A percentile compares a stretch with the other conserved stretches of the same genome.
phyloP scores from a whole-genome alignment of 2,888 invertebrate genomes.

The Caenorhabditis sp. region DNA sequence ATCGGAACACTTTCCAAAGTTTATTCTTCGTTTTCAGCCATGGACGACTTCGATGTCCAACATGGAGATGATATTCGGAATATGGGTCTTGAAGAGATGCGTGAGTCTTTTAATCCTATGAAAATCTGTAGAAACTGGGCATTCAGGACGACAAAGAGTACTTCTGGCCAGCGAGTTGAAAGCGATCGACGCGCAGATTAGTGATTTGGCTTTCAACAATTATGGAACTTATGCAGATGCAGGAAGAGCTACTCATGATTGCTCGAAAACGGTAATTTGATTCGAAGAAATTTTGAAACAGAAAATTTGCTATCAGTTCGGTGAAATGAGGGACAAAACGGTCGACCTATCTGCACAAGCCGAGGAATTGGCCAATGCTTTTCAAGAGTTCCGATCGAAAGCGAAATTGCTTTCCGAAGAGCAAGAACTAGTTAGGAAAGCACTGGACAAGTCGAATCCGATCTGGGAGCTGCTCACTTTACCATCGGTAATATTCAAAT shows the following conservation, averaged over 20 bases:
- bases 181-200: conserved; percentile 78
- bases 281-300: neutral
- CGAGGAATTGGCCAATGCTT: conserved; percentile 69
- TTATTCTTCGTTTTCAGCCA: neutral
- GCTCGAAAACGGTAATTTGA: conserved; percentile 76
- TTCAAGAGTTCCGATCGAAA: conserved; percentile 72
- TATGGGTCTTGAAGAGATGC: conserved; percentile 67
- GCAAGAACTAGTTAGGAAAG: conserved; percentile 69
- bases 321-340: conserved; percentile 77
- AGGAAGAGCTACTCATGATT: conserved; percentile 81
- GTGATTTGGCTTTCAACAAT: conserved; percentile 81
- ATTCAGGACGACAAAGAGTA: conserved; percentile 64
- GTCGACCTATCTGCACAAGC: conserved; percentile 71
- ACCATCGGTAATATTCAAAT: conserved; percentile 64
- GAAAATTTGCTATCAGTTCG: conserved; percentile 72
- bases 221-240: conserved; percentile 82
- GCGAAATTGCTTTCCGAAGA: conserved; percentile 70
- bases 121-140: neutral
- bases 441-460: conserved; percentile 69
- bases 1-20: neutral
- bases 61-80: conserved; percentile 52
- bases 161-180: conserved; percentile 70
- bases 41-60: conserved; percentile 29
- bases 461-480: conserved; percentile 79
- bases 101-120: conserved; percentile 48